Evolutionary conservation across 2,797 vertebrate genomes (phyloP), one percentile per base, ranked within the genome.

Genomic region (Myoxocephalus aenaeus): DNA sequence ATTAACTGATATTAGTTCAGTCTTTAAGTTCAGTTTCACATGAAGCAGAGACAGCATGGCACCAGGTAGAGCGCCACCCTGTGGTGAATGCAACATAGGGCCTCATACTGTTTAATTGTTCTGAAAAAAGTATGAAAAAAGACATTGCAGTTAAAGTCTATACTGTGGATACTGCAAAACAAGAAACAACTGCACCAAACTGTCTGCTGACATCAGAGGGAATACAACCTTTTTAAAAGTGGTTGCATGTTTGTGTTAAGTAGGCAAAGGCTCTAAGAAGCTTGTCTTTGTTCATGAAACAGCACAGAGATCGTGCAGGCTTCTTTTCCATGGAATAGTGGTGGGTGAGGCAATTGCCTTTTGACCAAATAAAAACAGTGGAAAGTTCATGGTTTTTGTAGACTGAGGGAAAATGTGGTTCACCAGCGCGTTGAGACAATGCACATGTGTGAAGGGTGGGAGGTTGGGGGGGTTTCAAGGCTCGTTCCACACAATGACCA

Each of bases 391-490:
- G 83, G 72, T 69, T 87, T 75, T 65, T 88, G 85, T 42, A 62
- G 79, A 79, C 76, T 63, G 58, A 83, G 73, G 81, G 86, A 86
- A 92, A 92, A 93, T 90, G 79, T 84, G 84, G 79, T 87, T 87
- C 81, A 75, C 63, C 67, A 65, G 70, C 36, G n/a, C 46, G 74
- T 22, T 73, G 66, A 81, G 67, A 84, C 75, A 73, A 79, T 64
- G 25, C 61, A 44, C 14, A 56, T 57, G 59, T 61, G 20, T 48
- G 50, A 57, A 75, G 76, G 71, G 63, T n/a, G 7, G 17, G 40
- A 14, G 75, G 66, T 56, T 51, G 36, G 36, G 65, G 2, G 65
- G 48, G 8, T 40, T 13, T 54, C 3, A 7, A 40, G 32, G 32
- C 42, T 46, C 44, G 65, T 53, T 64, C 53, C 65, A 84, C 32